Evolutionary conservation across 2,797 vertebrate genomes (phyloP).

Genomic region (Hydrocynus forskahlii): DNA sequence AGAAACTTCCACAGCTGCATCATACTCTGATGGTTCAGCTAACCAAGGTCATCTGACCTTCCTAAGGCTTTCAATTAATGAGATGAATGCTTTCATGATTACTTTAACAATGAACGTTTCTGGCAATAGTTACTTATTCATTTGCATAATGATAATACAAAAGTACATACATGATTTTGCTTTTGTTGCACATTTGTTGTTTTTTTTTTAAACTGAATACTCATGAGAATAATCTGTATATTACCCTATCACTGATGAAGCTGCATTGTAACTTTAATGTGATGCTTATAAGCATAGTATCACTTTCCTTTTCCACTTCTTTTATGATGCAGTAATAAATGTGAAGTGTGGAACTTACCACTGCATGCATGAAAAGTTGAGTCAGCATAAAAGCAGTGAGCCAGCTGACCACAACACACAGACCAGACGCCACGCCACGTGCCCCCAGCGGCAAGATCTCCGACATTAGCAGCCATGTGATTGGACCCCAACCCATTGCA

Average conservation of each 20-base stretch:
- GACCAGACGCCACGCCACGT: slow-evolving; percentile 87
- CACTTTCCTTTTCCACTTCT: too few relatives aligned
- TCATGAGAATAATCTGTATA: too few relatives aligned
- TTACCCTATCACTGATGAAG: too few relatives aligned
- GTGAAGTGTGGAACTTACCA: slow-evolving; percentile 72
- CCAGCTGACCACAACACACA: slow-evolving; percentile 93
- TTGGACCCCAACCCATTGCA: slow-evolving; percentile 96
- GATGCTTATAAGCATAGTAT: too few relatives aligned
- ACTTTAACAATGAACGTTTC: too few relatives aligned
- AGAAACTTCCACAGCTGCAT: slow-evolving; percentile 4
- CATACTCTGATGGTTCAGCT: background rate
- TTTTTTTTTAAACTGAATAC: too few relatives aligned
- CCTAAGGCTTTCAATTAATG: background rate
- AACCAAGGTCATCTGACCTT: background rate
- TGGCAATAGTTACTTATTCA: too few relatives aligned
- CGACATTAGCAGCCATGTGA: slow-evolving; percentile 97
- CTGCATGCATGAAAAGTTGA: slow-evolving; percentile 80
- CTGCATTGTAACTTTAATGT: too few relatives aligned
- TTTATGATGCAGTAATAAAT: too few relatives aligned
- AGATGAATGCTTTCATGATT: background rate
- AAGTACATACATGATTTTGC: too few relatives aligned
- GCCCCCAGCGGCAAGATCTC: slow-evolving; percentile 90
- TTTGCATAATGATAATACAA: too few relatives aligned
- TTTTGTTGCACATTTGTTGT: too few relatives aligned
- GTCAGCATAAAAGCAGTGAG: slow-evolving; percentile 89